Base-by-base conservation (phyloP, 2,113 vertebrate species). In the Bufo bufo region DNA sequence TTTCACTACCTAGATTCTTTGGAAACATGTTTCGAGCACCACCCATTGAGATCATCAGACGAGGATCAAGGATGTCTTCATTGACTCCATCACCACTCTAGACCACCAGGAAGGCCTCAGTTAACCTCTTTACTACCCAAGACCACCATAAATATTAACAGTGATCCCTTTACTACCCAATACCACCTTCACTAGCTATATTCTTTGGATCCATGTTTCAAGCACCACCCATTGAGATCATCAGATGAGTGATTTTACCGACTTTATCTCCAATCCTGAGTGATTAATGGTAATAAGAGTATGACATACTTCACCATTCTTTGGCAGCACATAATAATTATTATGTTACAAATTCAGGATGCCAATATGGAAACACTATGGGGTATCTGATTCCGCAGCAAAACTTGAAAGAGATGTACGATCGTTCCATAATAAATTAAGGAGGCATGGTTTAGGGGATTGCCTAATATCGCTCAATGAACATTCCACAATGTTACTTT, bases 381-480 rank as follows among this genome's bases (percentile, higher is more conserved):
- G 94, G 87, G 92, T 90, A 0, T 92, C 91, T 72, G 94, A 96
- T 77, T 96, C 96, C 0, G 95, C 94, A 8, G 90, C 91, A 89
- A 97, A 93, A 91, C 93, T 97, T 75, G 95, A 95, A 90, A 94
- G 93, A 90, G 97, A 97, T 85, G 87, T 97, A 92, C 94, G 93
- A 90, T 94, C 94, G 1, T 95, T 97, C 92, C 93, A 92, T 75
- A 95, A 93, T 91, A 95, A 95, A 74, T 82, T 98, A 87, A 96
- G 88, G 92, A 93, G 95, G 89, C 95, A 97, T 87, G 91, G 72
- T 72, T 92, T 98, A 0, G 95, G 93, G 85, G 95, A 97, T 77
- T 95, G 96, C 52, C 91, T 97, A 81, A 95, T 97, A 92, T 95
- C 92, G 87, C 94, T 97, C 87, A 96, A 92, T 58, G 96, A 97